These are phyloP conservation scores for Eremobia ochroleuca DNA, from an alignment of 2,888 invertebrate genomes.

Conservation along the genomic window DNA sequence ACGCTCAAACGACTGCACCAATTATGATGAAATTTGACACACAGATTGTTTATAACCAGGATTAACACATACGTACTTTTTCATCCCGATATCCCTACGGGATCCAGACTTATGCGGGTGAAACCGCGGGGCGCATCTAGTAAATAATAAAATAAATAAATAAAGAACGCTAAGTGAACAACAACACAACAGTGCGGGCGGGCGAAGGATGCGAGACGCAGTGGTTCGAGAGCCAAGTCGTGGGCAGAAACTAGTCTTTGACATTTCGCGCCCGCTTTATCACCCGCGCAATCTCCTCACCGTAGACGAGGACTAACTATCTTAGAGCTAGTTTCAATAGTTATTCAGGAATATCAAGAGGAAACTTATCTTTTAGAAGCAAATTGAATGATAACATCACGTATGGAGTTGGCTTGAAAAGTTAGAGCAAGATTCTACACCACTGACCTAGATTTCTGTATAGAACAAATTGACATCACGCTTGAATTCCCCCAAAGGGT, in stretches of 20 bases:
- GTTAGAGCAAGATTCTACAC: conserved; percentile 15
- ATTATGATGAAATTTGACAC: too few species aligned
- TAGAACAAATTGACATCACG: neutral
- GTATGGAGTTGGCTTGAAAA: conserved; percentile 32
- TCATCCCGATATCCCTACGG: too few species aligned
- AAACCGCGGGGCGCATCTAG: too few species aligned
- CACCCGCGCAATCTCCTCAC: neutral
- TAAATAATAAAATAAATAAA: too few species aligned
- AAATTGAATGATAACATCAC: conserved; percentile 67
- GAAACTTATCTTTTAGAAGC: conserved; percentile 50
- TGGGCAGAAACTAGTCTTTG: neutral
- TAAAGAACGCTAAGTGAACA: too few species aligned
- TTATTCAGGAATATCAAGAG: conserved; percentile 49
- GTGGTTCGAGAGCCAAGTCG: neutral
- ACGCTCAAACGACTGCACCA: too few species aligned
- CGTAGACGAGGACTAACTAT: neutral
- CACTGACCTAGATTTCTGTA: neutral
- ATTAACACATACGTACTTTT: too few species aligned
- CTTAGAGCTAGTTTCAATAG: conserved; percentile 54
- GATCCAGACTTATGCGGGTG: too few species aligned
- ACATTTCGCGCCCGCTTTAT: neutral
- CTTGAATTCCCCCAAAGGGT: neutral
- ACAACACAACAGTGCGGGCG: neutral
- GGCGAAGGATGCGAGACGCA: neutral
- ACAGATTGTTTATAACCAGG: too few species aligned